phyloP scores from a whole-genome alignment of 2,888 invertebrate species.

The Cryptocephalus primarius region DNA sequence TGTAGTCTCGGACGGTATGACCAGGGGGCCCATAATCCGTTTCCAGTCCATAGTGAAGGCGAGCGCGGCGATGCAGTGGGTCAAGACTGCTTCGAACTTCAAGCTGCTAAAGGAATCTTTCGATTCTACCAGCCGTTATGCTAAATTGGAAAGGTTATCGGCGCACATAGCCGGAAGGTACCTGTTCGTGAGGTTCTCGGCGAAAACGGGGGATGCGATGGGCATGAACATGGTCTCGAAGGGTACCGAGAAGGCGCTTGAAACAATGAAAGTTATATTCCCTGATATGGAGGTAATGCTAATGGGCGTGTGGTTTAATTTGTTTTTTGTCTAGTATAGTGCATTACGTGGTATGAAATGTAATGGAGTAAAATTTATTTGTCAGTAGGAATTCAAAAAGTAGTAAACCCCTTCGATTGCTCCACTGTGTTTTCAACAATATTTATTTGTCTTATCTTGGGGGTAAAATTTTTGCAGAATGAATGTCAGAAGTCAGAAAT shows the following conservation, averaged over 20 bases:
- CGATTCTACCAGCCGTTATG: conserved; percentile 84
- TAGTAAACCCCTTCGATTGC: too few species aligned
- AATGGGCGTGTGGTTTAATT: too few species aligned
- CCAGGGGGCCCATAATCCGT: conserved; percentile 84
- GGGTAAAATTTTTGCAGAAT: too few species aligned
- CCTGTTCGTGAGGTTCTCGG: conserved; percentile 52
- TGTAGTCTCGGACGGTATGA: conserved; percentile 90
- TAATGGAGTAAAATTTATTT: too few species aligned
- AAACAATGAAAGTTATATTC: not conserved
- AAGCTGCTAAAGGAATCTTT: conserved; percentile 68
- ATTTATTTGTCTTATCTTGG: too few species aligned
- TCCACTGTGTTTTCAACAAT: too few species aligned
- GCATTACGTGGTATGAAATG: too few species aligned
- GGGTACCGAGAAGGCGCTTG: conserved; percentile 32
- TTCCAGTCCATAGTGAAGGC: conserved; percentile 67
- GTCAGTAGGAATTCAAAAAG: too few species aligned
- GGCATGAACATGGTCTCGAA: conserved; percentile 99
- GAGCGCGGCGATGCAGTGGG: conserved; percentile 68
- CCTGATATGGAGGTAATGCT: not conserved
- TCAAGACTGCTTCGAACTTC: conserved; percentile 66
- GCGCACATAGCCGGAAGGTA: conserved; percentile 76
- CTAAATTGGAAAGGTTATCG: conserved; percentile 67
- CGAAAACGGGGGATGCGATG: conserved; percentile 92
- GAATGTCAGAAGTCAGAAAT: too few species aligned
- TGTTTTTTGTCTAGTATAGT: too few species aligned